phyloP scores from a whole-genome alignment of 2,113 vertebrate genomes.

The Trochalopteron elliotii region DNA sequence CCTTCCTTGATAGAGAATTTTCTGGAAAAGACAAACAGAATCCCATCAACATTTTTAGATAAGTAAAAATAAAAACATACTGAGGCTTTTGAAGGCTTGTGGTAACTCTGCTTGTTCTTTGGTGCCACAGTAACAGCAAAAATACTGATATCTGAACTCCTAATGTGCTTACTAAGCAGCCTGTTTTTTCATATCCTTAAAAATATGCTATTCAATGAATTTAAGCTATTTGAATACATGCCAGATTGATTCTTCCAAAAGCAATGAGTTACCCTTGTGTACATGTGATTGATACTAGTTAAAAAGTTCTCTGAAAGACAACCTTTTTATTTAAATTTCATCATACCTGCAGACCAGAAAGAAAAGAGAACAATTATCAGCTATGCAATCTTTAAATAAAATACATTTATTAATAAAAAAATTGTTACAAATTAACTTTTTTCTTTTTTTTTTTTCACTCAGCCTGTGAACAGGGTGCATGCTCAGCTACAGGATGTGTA shows the following conservation, averaged over 20 bases:
- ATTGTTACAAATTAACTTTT: neutral
- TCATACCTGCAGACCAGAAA: neutral
- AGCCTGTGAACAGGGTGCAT: rapidly evolving
- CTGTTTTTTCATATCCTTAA: neutral
- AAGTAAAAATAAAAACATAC: neutral
- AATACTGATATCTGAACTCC: neutral
- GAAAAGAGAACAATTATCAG: neutral
- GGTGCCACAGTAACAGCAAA: neutral
- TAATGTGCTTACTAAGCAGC: neutral
- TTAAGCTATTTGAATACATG: neutral
- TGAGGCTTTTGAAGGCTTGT: neutral
- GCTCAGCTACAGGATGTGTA: rapidly evolving
- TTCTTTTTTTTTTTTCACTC: neutral
- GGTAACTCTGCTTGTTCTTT: neutral
- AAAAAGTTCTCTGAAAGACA: neutral
- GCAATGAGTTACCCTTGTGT: neutral
- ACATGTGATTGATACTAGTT: neutral
- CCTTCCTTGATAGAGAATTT: neutral
- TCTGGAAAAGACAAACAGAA: neutral
- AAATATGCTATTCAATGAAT: neutral
- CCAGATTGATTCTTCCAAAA: neutral
- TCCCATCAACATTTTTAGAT: neutral
- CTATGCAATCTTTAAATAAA: neutral
- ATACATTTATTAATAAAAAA: neutral
- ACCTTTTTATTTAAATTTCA: neutral